These are phyloP conservation scores for Philopedon plagiatum DNA, from an alignment of 2,888 invertebrate genomes.

Conservation along the genomic window DNA sequence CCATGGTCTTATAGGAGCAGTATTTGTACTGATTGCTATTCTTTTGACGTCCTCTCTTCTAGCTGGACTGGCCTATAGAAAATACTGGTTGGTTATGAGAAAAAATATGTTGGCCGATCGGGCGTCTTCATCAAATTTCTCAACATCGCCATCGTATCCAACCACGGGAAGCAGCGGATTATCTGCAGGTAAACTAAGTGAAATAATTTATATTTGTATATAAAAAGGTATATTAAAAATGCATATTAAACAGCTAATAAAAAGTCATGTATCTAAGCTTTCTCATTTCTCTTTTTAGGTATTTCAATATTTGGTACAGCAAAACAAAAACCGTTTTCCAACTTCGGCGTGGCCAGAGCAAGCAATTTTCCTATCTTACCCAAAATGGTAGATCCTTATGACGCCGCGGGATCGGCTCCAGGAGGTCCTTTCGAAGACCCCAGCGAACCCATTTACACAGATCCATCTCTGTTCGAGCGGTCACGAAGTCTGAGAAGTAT, in stretches of 20 bases:
- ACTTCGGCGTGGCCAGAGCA: conserved; percentile 57
- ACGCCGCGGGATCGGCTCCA: conserved; percentile 62
- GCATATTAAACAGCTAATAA: too few species aligned
- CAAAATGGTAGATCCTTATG: conserved; percentile 57
- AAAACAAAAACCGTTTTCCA: conserved; percentile 75
- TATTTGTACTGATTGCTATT: conserved; percentile 82
- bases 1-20: conserved; percentile 85
- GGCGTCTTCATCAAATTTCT: conserved; percentile 58
- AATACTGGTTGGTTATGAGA: conserved; percentile 84
- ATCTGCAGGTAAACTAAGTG: conserved; percentile 63
- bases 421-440: conserved; percentile 83
- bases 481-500: conserved; percentile 81
- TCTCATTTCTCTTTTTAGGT: too few species aligned
- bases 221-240: too few species aligned
- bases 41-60: conserved; percentile 81
- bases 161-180: conserved; percentile 68
- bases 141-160: conserved; percentile 66
- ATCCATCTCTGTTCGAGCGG: conserved; percentile 91
- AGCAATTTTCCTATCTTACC: conserved; percentile 63
- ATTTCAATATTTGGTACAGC: conserved; percentile 79
- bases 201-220: too few species aligned
- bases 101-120: conserved; percentile 76
- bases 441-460: conserved; percentile 94
- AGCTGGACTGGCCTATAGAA: conserved; percentile 83
- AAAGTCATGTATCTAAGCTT: too few species aligned